A percentile compares a stretch with the other conserved stretches of the same genome.
Conservation (phyloP, 2,113 vertebrate genomes). For the Carassius gibelio region DNA sequence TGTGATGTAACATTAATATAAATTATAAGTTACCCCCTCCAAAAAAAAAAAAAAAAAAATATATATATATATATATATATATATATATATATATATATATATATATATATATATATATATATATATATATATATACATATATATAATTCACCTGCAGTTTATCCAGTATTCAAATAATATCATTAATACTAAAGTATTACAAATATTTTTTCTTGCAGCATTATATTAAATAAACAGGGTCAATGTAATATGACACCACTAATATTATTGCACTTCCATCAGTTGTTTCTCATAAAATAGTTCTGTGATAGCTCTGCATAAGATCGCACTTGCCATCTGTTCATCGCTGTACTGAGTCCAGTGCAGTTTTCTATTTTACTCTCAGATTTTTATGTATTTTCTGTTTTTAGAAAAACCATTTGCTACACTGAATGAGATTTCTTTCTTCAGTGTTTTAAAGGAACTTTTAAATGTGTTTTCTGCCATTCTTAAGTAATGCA, state of each 20-base stretch:
- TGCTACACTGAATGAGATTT: neutral
- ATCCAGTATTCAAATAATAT: neutral
- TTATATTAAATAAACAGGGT: neutral
- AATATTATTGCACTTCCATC: neutral
- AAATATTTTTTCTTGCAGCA: neutral
- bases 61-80: too few species aligned
- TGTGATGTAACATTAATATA: too few species aligned
- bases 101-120: too few species aligned
- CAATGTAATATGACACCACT: neutral
- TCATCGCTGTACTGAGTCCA: slow-evolving; percentile 12
- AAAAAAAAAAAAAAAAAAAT: neutral
- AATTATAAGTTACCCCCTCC: neutral
- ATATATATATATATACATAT: too few species aligned
- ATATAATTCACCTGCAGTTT: neutral
- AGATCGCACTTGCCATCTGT: neutral
- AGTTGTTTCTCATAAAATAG: neutral
- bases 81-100: too few species aligned
- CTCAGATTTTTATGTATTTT: neutral
- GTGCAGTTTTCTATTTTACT: slow-evolving; percentile 1
- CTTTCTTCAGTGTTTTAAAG: neutral
- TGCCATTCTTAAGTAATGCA: neutral
- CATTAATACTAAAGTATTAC: neutral
- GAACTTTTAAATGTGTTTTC: neutral
- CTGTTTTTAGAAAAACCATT: neutral
- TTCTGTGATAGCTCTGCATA: neutral